These are phyloP conservation scores for Chironomus riparius DNA, from an alignment of 2,888 invertebrate species.

Conservation along the genomic window DNA sequence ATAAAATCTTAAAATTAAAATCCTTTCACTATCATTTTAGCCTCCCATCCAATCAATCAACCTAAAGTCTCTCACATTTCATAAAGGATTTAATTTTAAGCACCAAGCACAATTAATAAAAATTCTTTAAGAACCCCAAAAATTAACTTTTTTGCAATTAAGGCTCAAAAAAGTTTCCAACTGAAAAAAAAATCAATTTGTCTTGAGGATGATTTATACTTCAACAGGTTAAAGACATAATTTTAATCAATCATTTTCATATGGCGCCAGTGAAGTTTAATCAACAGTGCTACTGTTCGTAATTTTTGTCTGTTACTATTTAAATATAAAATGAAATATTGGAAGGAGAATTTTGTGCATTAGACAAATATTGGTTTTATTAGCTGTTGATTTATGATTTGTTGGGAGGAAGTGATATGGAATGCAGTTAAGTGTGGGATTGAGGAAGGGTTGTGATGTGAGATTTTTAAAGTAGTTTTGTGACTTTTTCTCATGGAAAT, in stretches of 20 bases:
- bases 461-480: too few species aligned
- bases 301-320: not conserved
- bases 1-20: too few species aligned
- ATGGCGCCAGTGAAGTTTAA: conserved; percentile 4
- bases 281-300: conserved; percentile 1
- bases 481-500: too few species aligned
- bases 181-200: not conserved
- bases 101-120: too few species aligned
- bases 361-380: not conserved
- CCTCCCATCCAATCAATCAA: too few species aligned
- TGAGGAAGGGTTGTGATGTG: too few species aligned
- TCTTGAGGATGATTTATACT: not conserved
- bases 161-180: not conserved
- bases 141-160: not conserved
- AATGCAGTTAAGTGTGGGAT: too few species aligned
- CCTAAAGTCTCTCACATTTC: too few species aligned
- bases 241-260: conserved; percentile 8
- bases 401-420: too few species aligned
- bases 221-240: conserved; percentile 5
- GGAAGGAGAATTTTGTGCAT: not conserved
- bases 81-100: too few species aligned
- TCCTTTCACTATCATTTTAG: too few species aligned
- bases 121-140: too few species aligned
- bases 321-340: not conserved
- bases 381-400: not conserved